phyloP scores from a whole-genome alignment of 2,888 invertebrate genomes.

The Sicus ferrugineus region DNA sequence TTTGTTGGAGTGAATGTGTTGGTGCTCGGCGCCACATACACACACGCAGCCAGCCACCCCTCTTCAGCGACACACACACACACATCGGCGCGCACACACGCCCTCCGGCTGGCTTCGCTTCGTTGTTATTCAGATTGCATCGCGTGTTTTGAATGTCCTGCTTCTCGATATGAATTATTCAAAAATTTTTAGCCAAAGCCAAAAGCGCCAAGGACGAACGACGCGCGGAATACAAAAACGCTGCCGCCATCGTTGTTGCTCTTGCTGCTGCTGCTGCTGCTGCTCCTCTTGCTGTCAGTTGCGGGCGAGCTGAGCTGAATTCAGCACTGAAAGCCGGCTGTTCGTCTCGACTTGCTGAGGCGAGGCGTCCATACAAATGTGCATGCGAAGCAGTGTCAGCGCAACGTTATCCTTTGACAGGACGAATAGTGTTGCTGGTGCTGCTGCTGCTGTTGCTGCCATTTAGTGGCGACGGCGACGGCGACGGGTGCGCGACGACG shows the following conservation, averaged over 20 bases:
- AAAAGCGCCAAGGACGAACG: conserved; percentile 60
- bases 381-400: conserved; percentile 35
- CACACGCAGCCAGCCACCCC: conserved; percentile 6
- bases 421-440: conserved; percentile 41
- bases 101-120: conserved; percentile 34
- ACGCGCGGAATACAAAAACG: conserved; percentile 59
- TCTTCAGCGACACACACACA: conserved; percentile 23
- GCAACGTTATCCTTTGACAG: conserved; percentile 59
- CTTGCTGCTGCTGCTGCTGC: conserved; percentile 37
- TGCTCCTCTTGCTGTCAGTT: conserved; percentile 10
- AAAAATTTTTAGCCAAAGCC: conserved; percentile 53
- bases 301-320: neutral
- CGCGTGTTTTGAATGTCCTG: conserved; percentile 65
- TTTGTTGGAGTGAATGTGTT: conserved; percentile 12
- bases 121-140: conserved; percentile 63
- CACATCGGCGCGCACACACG: conserved; percentile 20
- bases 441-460: conserved; percentile 2
- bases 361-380: conserved; percentile 56
- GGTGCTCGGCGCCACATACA: neutral
- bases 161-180: conserved; percentile 64
- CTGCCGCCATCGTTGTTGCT: conserved; percentile 37
- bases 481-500: conserved; percentile 34
- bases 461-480: conserved; percentile 3
- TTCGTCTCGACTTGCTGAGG: conserved; percentile 19
- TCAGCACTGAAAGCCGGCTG: conserved; percentile 2